Evolutionary conservation across 2,888 invertebrate genomes (phyloP).

Genomic region (Deroplatys truncata): DNA sequence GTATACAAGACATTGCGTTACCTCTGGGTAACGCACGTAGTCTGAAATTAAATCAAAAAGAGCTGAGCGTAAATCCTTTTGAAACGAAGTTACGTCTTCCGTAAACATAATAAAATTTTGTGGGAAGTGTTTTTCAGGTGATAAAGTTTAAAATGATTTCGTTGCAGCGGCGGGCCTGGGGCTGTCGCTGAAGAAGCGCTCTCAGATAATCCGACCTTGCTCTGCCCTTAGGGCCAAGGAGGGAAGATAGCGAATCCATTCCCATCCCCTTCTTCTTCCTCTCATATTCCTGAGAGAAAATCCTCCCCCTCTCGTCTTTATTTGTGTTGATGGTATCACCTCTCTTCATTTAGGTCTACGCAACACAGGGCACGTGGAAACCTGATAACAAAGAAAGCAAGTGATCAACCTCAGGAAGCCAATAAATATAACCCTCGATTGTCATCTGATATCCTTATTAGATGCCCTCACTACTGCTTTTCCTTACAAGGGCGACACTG

Average conservation of each 20-base stretch:
- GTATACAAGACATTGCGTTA: no score
- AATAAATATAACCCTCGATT: no score
- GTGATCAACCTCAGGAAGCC: no score
- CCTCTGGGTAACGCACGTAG: not conserved
- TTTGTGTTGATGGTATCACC: not conserved
- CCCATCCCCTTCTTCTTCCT: no score
- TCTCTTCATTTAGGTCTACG: not conserved
- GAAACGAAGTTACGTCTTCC: not conserved
- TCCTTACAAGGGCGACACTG: no score
- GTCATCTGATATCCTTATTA: no score
- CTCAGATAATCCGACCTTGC: not conserved
- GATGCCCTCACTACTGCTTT: no score
- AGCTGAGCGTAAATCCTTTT: not conserved
- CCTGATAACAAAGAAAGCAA: no score
- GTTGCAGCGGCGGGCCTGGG: not conserved
- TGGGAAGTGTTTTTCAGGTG: not conserved
- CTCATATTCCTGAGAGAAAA: not conserved
- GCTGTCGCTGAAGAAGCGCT: not conserved
- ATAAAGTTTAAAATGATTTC: not conserved
- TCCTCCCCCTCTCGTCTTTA: not conserved
- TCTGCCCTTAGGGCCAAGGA: not conserved
- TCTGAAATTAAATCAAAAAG: not conserved
- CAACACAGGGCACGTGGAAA: not conserved
- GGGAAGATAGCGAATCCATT: not conserved
- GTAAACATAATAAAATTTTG: not conserved